Conservation (phyloP, 1,140 invertebrate genomes). For the Nomia melanderi region DNA sequence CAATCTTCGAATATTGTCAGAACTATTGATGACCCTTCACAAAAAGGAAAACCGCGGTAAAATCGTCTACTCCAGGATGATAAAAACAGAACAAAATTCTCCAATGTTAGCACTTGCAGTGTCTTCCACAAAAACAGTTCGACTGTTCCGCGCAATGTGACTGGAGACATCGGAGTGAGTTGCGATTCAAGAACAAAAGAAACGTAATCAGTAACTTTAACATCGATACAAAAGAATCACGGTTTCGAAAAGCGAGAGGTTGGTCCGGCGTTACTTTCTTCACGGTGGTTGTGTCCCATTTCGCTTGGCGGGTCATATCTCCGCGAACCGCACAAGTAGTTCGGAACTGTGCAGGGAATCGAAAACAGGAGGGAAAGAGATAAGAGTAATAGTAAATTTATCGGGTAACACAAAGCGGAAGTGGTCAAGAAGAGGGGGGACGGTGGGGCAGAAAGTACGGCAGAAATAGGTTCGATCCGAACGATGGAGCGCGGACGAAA, state of each 20-base stretch:
- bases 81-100: no score
- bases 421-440: slow-evolving; percentile 50
- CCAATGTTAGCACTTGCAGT: no score
- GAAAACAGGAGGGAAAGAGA: slow-evolving; percentile 52
- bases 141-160: no score
- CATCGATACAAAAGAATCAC: background rate
- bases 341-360: slow-evolving; percentile 38
- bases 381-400: slow-evolving; percentile 68
- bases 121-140: no score
- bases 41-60: no score
- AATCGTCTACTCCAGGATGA: no score
- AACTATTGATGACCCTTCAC: no score
- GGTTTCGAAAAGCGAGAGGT: background rate
- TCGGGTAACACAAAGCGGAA: slow-evolving; percentile 64
- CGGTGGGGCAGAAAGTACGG: slow-evolving; percentile 18
- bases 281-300: background rate
- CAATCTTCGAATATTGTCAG: no score
- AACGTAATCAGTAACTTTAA: background rate
- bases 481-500: slow-evolving; percentile 56
- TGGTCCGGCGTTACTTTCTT: background rate
- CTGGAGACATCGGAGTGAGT: no score
- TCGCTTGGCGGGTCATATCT: slow-evolving; percentile 48
- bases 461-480: slow-evolving; percentile 58
- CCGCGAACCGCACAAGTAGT: slow-evolving; percentile 47
- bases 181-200: no score